Conservation (phyloP, 2,113 vertebrate species). For the Leuciscus idus region DNA sequence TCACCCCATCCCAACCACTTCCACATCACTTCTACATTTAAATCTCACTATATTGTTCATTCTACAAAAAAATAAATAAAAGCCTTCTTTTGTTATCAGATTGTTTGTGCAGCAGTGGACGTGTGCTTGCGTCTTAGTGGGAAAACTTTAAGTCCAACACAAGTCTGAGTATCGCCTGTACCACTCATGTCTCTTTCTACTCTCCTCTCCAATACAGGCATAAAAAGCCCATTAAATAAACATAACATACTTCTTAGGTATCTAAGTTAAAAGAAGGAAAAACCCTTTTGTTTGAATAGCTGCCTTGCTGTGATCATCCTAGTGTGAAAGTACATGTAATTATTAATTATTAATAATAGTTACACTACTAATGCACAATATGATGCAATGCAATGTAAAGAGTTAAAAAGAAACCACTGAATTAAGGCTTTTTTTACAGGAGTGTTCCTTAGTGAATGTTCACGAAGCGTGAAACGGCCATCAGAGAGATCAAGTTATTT, state of each 20-base stretch:
- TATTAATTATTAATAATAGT: neutral
- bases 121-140: no score
- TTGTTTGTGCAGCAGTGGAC: neutral
- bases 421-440: neutral
- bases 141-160: no score
- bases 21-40: no score
- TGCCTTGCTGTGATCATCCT: neutral
- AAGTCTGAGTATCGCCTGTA: neutral
- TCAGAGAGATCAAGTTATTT: constrained; percentile 11
- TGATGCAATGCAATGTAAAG: constrained; percentile 24
- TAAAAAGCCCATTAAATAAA: neutral
- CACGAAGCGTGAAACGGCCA: neutral
- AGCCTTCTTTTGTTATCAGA: neutral
- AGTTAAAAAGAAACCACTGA: neutral
- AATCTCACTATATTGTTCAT: neutral
- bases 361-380: neutral
- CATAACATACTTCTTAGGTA: neutral
- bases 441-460: neutral
- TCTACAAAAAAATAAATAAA: neutral
- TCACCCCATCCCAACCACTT: neutral
- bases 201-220: neutral
- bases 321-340: neutral
- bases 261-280: neutral
- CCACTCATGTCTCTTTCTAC: neutral
- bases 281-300: neutral